Base-by-base conservation (phyloP, 2,888 invertebrate species). In the Plusia festucae region DNA sequence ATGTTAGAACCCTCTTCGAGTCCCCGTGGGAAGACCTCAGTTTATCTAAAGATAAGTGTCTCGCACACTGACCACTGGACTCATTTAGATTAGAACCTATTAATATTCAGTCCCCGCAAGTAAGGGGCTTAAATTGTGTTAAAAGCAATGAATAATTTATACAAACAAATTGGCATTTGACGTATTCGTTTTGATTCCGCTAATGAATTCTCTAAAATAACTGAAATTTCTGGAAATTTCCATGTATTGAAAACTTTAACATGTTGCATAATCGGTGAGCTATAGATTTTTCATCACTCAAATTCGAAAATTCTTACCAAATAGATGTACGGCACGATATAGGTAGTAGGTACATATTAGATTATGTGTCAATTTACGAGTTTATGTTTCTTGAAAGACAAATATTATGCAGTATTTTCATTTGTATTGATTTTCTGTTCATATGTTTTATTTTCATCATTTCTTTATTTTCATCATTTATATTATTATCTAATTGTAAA, bases 31-130 rank as follows among this genome's bases (percentile, higher is more conserved):
- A 83, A 82, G 75, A 78, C 82, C 82, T 82, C 80, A 76, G 82
- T 84, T 79, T 84, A 82, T 82, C 78, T 84, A 70, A 81, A 82
- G 82, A 84, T 85, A 85, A 82, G 70, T 81, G 79, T 74, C 78
- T 73, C 75, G 76, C 70, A 66, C 78, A 82, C 83, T 86, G 88
- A 86, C 86, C 88, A 83, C 78, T 67, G 76, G 73, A 67, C 78
- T 82, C 82, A 73, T 82, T 82, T 76, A 78, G 72, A 77, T 82
- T 76, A 78, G 60, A 64, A 46, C 57, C 70, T 66, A 78, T 80
- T 78, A 71, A 80, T 80, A 80, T 78, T 80, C 65, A 66, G 60
- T 56, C 52, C 54, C 57, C 62, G 57, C 52, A 60, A 65, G 60
- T 60, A 64, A 73, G 30, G 63, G 61, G 73, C 66, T 66, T 69